Base-by-base conservation (phyloP, 2,797 vertebrate genomes). In the Merluccius polli region DNA sequence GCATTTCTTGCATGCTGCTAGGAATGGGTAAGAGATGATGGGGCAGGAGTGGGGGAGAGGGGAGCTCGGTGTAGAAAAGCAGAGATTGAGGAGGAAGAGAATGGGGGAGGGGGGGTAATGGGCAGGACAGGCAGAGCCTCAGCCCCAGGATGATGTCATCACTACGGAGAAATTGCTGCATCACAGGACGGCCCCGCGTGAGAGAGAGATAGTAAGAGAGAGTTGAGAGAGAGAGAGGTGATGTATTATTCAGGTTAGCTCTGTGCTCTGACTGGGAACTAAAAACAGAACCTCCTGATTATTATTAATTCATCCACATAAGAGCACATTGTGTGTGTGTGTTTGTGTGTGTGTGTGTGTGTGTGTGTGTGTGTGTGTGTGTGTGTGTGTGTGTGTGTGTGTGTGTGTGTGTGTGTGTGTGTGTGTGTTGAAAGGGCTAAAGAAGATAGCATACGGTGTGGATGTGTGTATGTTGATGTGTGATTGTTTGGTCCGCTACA, bases 211-310 rank as follows among this genome's bases (percentile, higher is more conserved):
- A 27, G 15, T 30, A 29, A 48, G 27, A 29, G 67, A 70, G 35
- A 68, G 36, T 33, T 29, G 27, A 36, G 68, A 68, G 35, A 52
- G 16, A 21, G 44, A 48, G 44, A 21, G 16, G 74, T 78, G 29
- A 88, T 90, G 67, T 82, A 85, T 88, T 87, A 88, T 92, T 90
- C 84, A 90, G 77, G 75, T 31, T 9, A 38, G 27, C 65, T 70
- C 80, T 24, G 13, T 79, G 79, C 80, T 85, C 44, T 75, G 75
- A 79, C 80, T 81, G 48, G 6, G 67, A 82, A 76, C 87, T 78
- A 81, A 80, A 89, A 88, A 85, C 78, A 86, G 79, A 72, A 75
- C 73, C 73, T 87, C 81, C 52, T n/a, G 52, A 59, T 59, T 44
- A 87, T 91, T 65, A 88, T 44, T 87, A 74, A 87, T 90, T 86